Evolutionary conservation across 2,113 vertebrate species (phyloP).

Genomic region (Lonchura striata): DNA sequence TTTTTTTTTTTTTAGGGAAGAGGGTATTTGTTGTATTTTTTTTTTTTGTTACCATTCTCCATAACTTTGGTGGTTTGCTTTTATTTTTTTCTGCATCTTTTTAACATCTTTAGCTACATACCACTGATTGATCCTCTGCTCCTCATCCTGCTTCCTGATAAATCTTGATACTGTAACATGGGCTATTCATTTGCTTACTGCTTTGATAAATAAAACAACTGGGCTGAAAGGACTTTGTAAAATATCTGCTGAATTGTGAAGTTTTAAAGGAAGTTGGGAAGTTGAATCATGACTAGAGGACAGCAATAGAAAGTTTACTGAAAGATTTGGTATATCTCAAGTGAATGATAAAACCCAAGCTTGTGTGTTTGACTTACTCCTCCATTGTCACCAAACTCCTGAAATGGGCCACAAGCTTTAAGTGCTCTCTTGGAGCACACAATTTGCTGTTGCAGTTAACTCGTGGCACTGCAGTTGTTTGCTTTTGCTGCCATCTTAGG

Average conservation of each 20-base stretch:
- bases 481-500: background rate
- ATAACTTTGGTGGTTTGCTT: background rate
- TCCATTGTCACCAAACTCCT: background rate
- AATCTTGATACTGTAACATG: background rate
- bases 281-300: background rate
- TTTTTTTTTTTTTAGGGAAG: background rate
- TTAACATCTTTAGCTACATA: background rate
- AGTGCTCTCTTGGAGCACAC: background rate
- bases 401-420: background rate
- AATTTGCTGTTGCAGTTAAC: background rate
- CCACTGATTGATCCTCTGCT: background rate
- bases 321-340: background rate
- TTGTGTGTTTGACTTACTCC: background rate
- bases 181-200: background rate
- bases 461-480: rapidly evolving
- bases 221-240: background rate
- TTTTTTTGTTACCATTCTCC: background rate
- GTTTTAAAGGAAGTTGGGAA: background rate
- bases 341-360: background rate
- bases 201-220: background rate
- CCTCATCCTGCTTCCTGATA: background rate
- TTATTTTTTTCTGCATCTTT: background rate
- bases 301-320: background rate
- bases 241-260: background rate
- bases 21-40: background rate